phyloP scores from a whole-genome alignment of 2,888 invertebrate species.

The Cryptocephalus moraei region DNA sequence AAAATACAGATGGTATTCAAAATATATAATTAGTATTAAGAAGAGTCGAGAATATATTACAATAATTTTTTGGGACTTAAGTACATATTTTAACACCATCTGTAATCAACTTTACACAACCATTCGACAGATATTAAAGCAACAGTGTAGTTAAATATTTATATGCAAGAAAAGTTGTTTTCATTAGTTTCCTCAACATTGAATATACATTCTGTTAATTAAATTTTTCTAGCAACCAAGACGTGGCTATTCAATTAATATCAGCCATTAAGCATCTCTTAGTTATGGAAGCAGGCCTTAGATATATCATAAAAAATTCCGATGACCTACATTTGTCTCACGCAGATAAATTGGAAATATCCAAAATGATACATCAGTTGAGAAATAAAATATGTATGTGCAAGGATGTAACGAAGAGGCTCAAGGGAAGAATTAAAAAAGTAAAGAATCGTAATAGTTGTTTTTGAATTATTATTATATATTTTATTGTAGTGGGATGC shows the following conservation, averaged over 20 bases:
- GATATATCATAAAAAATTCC: conserved; percentile 43
- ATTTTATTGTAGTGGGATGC: conserved; percentile 33
- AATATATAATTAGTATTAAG: too few relatives aligned
- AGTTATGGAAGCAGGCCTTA: conserved; percentile 46
- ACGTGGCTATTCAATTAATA: conserved; percentile 44
- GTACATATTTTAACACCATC: too few relatives aligned
- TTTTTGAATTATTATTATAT: neutral
- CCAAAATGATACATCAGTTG: conserved; percentile 5
- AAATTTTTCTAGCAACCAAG: conserved; percentile 30
- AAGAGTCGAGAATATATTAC: too few relatives aligned
- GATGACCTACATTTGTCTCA: conserved; percentile 16
- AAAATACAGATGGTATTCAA: too few relatives aligned
- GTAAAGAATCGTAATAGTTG: neutral
- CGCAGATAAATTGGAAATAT: conserved; percentile 8
- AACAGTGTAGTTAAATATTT: too few relatives aligned
- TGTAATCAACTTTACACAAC: too few relatives aligned
- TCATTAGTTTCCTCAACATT: too few relatives aligned
- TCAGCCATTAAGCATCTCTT: conserved; percentile 48
- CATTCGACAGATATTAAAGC: too few relatives aligned
- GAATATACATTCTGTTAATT: too few relatives aligned
- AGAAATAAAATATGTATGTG: conserved; percentile 8
- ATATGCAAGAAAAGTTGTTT: too few relatives aligned
- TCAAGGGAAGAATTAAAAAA: conserved; percentile 27
- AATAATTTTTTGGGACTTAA: too few relatives aligned
- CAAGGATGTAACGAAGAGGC: conserved; percentile 4